These are phyloP conservation scores for Margaritifera margaritifera DNA, from an alignment of 2,888 invertebrate genomes.

Conservation along the genomic window DNA sequence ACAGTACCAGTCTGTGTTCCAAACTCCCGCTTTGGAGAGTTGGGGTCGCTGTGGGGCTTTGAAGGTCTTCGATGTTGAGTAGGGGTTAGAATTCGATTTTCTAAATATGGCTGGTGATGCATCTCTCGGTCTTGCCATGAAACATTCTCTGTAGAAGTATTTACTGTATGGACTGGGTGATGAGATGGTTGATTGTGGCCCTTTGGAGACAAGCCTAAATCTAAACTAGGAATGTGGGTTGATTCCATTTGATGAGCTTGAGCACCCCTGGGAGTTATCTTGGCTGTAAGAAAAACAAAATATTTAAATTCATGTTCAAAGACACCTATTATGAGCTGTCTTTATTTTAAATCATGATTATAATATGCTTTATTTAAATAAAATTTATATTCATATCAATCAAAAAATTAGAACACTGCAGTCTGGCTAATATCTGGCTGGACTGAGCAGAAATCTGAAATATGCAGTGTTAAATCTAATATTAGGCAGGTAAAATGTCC, in stretches of 20 bases:
- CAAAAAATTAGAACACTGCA: no score
- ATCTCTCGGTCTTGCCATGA: conserved; percentile 2
- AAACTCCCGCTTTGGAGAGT: conserved; percentile 60
- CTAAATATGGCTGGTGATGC: conserved; percentile 55
- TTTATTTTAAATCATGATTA: no score
- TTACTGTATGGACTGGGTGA: conserved; percentile 4
- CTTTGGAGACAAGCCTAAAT: neutral
- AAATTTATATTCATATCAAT: no score
- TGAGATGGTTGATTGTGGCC: conserved; percentile 6
- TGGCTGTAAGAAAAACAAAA: conserved; percentile 39
- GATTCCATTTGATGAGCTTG: neutral
- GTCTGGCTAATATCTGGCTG: no score
- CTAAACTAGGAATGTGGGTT: conserved; percentile 3
- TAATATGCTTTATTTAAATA: no score
- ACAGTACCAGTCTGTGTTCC: conserved; percentile 64
- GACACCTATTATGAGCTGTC: no score
- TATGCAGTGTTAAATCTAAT: no score
- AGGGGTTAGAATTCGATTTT: conserved; percentile 77
- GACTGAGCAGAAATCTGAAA: no score
- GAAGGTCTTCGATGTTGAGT: conserved; percentile 73
- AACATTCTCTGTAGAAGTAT: neutral
- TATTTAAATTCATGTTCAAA: no score
- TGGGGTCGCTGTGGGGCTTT: conserved; percentile 38
- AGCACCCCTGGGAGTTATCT: conserved; percentile 46
- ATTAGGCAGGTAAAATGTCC: no score